These are phyloP conservation scores for Stegastes partitus DNA, from an alignment of 2,113 vertebrate species.

Conservation along the genomic window DNA sequence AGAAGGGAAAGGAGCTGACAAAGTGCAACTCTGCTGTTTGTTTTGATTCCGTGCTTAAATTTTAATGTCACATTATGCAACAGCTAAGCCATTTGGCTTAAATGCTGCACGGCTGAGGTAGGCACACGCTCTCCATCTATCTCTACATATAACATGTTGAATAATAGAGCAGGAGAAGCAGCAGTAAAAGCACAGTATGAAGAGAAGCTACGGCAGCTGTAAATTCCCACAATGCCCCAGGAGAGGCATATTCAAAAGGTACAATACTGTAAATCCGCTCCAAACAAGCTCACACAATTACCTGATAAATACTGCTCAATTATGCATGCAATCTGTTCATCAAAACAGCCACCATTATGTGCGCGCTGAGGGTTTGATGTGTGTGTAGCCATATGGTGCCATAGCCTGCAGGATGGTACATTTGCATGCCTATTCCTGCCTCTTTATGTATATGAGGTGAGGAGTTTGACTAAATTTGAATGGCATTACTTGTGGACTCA, in stretches of 20 bases:
- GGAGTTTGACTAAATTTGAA: slow-evolving; percentile 32
- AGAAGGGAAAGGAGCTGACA: slow-evolving; percentile 20
- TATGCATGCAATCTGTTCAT: slow-evolving; percentile 68
- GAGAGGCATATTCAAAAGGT: background rate
- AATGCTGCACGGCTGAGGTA: slow-evolving; percentile 12
- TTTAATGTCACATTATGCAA: slow-evolving; percentile 64
- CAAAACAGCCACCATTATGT: slow-evolving; percentile 34
- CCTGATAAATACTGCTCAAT: slow-evolving; percentile 45
- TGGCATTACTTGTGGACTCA: slow-evolving; percentile 24
- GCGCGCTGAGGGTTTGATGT: slow-evolving; percentile 37
- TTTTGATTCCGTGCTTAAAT: slow-evolving; percentile 63
- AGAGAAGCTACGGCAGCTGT: background rate
- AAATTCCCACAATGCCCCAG: background rate
- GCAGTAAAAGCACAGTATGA: slow-evolving; percentile 2
- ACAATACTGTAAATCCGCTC: slow-evolving; percentile 43
- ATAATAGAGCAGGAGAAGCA: slow-evolving; percentile 52
- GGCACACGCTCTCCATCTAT: slow-evolving; percentile 14
- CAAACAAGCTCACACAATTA: slow-evolving; percentile 25
- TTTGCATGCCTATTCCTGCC: slow-evolving; percentile 53
- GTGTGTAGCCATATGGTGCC: slow-evolving; percentile 54
- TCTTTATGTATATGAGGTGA: slow-evolving; percentile 49
- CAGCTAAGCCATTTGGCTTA: slow-evolving; percentile 38
- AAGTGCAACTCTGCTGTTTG: slow-evolving; percentile 43
- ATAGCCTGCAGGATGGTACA: slow-evolving; percentile 31
- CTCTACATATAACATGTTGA: slow-evolving; percentile 60